Evolutionary conservation across 2,797 vertebrate species (phyloP).

Genomic region (Schizothorax lantsangensis): DNA sequence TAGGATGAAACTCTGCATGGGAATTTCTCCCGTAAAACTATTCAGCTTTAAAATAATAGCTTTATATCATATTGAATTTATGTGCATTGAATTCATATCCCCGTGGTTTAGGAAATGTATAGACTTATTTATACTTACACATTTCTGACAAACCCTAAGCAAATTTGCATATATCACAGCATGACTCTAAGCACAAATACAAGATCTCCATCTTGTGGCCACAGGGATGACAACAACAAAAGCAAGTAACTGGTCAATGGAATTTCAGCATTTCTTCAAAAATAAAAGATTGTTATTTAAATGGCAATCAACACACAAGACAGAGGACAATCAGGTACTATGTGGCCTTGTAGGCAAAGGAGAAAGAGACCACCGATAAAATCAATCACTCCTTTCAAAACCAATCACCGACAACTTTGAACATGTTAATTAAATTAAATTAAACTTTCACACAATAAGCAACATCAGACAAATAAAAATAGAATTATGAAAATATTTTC

Average conservation of each 20-base stretch:
- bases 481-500: not conserved
- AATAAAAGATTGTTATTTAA: not conserved
- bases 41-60: not conserved
- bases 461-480: not conserved
- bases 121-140: not conserved
- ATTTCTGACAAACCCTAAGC: not conserved
- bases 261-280: not conserved
- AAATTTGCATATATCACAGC: not conserved
- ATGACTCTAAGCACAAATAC: conserved; percentile 4
- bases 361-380: not conserved
- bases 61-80: not conserved
- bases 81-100: not conserved
- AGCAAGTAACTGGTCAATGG: not conserved
- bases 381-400: not conserved
- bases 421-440: not conserved
- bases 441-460: not conserved
- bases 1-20: not conserved
- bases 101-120: not conserved
- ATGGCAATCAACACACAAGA: not conserved
- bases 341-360: not conserved
- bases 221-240: not conserved
- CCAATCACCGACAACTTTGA: not conserved
- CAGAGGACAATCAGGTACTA: not conserved
- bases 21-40: not conserved
- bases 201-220: conserved; percentile 55